Evolutionary conservation across 2,113 vertebrate species (phyloP), one percentile per base, ranked within the genome.

Genomic region (Butorides virescens): DNA sequence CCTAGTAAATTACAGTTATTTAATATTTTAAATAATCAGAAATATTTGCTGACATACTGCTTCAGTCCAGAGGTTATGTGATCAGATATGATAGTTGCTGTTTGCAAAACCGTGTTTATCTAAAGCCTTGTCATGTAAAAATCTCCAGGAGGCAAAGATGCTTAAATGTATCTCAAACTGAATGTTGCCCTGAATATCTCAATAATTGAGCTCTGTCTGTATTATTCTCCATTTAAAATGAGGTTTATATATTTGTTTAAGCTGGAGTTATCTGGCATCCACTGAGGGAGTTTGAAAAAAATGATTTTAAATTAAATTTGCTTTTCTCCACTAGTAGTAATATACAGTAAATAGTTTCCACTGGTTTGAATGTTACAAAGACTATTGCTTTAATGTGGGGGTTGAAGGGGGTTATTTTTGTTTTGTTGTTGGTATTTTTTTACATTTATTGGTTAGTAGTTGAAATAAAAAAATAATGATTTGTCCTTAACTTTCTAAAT

Each of bases 131-230:
- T 91, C 91, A 92, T 96, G 92, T 97, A 81, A 92, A 93, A 96
- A 92, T 84, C 95, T 97, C 83, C 96, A 96, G 92, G 94, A 96
- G 92, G 86, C 93, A 93, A 95, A 97, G 95, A 96, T 86, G 93
- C 86, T 91, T 96, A 95, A 92, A 92, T 94, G 65, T 97, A 78
- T 96, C 94, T 95, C 87, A 93, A 87, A 87, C 81, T 93, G 91
- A 97, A 97, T 97, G 92, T 97, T 96, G 86, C 92, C 96, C 93
- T 92, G 95, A 93, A 84, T 97, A 96, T 96, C 86, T 94, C 59
- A 92, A 81, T 93, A 92, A 95, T 37, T 85, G 91, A 95, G 79
- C 66, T 86, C 82, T 95, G 72, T 95, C 90, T 95, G 91, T 95
- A 89, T 91, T 89, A 92, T 92, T 96, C 59, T 82, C 89, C 93